Conservation (phyloP, 2,797 vertebrate species). For the Paratrypauchen microcephalus region DNA sequence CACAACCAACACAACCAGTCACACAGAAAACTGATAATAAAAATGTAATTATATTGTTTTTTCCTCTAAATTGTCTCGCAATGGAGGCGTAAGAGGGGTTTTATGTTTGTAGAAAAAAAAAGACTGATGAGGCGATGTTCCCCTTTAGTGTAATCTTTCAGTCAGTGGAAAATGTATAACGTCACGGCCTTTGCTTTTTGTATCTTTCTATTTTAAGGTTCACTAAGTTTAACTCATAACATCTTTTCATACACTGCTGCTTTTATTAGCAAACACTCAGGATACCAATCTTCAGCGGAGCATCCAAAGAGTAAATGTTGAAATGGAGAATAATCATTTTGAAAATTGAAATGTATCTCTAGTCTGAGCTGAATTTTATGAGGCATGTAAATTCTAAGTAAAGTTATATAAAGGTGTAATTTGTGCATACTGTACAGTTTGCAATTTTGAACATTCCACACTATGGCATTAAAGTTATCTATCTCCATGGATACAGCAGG, state of each 20-base stretch:
- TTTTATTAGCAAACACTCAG: conserved; percentile 13
- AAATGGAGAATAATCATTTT: background rate
- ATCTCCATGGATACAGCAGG: too few relatives aligned
- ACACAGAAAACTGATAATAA: too few relatives aligned
- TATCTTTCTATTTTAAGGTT: conserved; percentile 10
- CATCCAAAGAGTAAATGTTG: background rate
- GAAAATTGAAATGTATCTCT: too few relatives aligned
- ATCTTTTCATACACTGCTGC: conserved; percentile 11
- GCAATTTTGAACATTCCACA: too few relatives aligned
- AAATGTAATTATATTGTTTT: too few relatives aligned
- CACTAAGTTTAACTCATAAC: conserved; percentile 1
- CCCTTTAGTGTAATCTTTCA: conserved; percentile 2
- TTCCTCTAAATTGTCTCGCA: conserved; percentile 19
- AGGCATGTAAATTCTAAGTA: too few relatives aligned
- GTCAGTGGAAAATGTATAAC: background rate
- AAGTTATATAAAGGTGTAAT: too few relatives aligned
- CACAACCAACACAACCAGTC: too few relatives aligned
- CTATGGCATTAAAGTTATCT: too few relatives aligned
- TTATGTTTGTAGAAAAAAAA: conserved; percentile 9
- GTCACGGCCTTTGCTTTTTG: background rate
- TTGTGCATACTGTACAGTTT: too few relatives aligned
- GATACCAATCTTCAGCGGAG: conserved; percentile 11
- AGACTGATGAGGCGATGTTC: conserved; percentile 9
- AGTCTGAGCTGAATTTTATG: too few relatives aligned
- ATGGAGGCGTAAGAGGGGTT: conserved; percentile 22